Evolutionary conservation across 2,113 vertebrate species (phyloP).

Genomic region (Dipodomys stephensi): DNA sequence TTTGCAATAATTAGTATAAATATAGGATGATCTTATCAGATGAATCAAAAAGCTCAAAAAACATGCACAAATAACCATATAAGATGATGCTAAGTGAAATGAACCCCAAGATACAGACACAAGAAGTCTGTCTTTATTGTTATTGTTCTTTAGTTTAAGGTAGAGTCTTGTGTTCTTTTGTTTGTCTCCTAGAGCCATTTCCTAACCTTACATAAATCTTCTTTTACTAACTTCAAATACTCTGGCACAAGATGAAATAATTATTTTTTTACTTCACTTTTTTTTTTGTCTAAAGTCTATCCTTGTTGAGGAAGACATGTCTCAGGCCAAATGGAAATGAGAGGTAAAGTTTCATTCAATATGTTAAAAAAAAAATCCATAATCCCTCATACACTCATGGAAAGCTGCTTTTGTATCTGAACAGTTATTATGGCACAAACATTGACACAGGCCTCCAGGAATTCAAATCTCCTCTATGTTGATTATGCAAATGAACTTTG

Average conservation of each 20-base stretch:
- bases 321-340: neutral
- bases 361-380: neutral
- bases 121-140: too few species aligned
- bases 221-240: neutral
- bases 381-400: neutral
- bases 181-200: too few species aligned
- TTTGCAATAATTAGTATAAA: too few species aligned
- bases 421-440: neutral
- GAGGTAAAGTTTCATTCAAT: neutral
- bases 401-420: neutral
- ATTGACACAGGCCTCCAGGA: neutral
- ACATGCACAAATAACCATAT: too few species aligned
- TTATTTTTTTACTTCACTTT: neutral
- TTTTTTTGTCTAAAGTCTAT: neutral
- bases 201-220: neutral
- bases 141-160: too few species aligned
- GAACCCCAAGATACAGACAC: too few species aligned
- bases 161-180: too few species aligned
- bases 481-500: neutral
- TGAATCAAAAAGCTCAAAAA: too few species aligned
- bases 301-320: neutral
- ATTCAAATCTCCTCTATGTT: neutral
- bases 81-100: too few species aligned
- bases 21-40: too few species aligned
- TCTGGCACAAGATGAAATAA: neutral